Percentiles rank a stretch among this genome's conserved stretches.
phyloP scores from a whole-genome alignment of 2,888 invertebrate genomes.

The Spilarctia lutea region DNA sequence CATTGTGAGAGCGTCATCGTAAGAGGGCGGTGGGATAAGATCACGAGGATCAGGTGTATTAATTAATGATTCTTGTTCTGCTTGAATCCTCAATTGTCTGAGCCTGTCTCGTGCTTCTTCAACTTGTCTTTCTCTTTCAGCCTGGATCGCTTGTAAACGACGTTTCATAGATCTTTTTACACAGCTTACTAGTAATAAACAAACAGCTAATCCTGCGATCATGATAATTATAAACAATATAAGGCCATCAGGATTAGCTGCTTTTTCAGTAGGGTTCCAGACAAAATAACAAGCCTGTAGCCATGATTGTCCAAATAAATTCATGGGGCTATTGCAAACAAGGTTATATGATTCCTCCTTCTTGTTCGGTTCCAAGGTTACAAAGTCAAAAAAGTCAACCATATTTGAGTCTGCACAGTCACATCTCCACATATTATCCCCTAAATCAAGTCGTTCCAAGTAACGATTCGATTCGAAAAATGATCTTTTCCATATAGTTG shows the following conservation, averaged over 20 bases:
- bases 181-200: constrained; percentile 84
- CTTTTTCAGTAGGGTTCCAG: constrained; percentile 85
- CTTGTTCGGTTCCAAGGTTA: constrained; percentile 86
- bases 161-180: constrained; percentile 86
- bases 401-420: constrained; percentile 88
- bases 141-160: constrained; percentile 80
- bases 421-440: constrained; percentile 93
- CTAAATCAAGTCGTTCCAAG: constrained; percentile 86
- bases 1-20: constrained; percentile 92
- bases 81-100: constrained; percentile 83
- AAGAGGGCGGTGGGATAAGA: constrained; percentile 90
- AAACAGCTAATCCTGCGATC: constrained; percentile 83
- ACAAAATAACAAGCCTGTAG: constrained; percentile 87
- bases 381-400: constrained; percentile 87
- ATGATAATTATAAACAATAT: constrained; percentile 87
- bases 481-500: constrained; percentile 85
- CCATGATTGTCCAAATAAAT: constrained; percentile 89
- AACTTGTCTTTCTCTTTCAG: constrained; percentile 85
- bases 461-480: constrained; percentile 88
- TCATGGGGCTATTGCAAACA: constrained; percentile 89
- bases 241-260: constrained; percentile 78
- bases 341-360: constrained; percentile 82
- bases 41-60: constrained; percentile 90
- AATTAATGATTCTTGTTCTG: constrained; percentile 84
- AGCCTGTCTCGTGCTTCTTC: constrained; percentile 87